phyloP scores from a whole-genome alignment of 2,113 vertebrate species.

The Oreotrochilus melanogaster region DNA sequence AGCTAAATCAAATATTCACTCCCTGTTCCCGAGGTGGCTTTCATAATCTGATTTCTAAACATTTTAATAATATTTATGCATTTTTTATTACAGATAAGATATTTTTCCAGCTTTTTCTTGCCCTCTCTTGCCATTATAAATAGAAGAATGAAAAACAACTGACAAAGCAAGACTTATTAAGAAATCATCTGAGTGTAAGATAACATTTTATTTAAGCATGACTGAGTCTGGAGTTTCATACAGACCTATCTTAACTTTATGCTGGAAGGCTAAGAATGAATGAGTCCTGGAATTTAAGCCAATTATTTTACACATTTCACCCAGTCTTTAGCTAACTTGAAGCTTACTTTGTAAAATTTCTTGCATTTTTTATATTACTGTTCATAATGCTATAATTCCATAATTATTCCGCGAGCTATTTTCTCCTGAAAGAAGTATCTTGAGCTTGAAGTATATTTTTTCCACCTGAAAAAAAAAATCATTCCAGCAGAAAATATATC shows the following conservation, averaged over 20 bases:
- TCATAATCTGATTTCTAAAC: neutral
- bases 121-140: neutral
- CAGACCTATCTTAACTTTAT: neutral
- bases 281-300: neutral
- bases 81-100: neutral
- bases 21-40: neutral
- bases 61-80: neutral
- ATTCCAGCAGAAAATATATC: neutral
- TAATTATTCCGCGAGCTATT: neutral
- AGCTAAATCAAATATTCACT: neutral
- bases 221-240: neutral
- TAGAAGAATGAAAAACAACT: neutral
- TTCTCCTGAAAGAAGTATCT: neutral
- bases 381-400: neutral
- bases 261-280: neutral
- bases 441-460: neutral
- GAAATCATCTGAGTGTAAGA: neutral
- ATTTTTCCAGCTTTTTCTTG: accelerated
- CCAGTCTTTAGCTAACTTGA: neutral
- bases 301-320: neutral
- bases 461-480: neutral
- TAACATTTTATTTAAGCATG: neutral
- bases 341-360: neutral
- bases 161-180: neutral
- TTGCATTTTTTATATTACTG: neutral